Conservation (phyloP, 1,140 invertebrate species). For the Drosophila nikananu region DNA sequence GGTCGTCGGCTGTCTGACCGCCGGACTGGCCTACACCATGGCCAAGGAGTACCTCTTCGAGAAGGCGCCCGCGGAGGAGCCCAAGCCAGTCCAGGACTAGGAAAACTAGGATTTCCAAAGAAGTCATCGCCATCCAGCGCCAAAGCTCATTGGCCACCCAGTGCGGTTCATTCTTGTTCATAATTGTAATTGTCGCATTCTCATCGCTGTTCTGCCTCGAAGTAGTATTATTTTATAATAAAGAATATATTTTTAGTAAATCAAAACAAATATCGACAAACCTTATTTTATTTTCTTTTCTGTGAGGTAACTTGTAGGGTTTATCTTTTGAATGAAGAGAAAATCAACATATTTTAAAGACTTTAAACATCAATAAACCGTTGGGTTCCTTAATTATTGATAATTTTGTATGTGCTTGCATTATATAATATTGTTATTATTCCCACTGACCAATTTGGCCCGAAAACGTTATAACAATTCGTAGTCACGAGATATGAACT, state of each 20-base stretch:
- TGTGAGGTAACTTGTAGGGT: too few relatives aligned
- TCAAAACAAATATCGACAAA: neutral
- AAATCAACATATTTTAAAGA: neutral
- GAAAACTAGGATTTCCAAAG: neutral
- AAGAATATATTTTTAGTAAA: neutral
- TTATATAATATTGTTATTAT: neutral
- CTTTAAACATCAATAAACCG: neutral
- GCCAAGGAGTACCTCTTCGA: constrained; percentile 87
- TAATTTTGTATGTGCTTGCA: too few relatives aligned
- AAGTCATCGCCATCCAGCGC: neutral
- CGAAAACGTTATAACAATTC: neutral
- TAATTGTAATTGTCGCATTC: neutral
- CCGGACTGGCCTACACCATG: constrained; percentile 90
- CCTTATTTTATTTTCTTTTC: neutral
- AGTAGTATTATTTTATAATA: constrained; percentile 14
- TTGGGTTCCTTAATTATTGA: neutral
- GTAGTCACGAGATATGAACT: neutral
- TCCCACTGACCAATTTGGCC: too few relatives aligned
- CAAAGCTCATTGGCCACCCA: neutral
- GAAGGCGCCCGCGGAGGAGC: constrained; percentile 88
- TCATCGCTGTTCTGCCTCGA: neutral
- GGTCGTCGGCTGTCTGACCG: constrained; percentile 89
- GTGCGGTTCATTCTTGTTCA: neutral
- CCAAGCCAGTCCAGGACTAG: neutral
- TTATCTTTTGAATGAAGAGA: neutral